Evolutionary conservation across 1,140 invertebrate genomes (phyloP), one percentile per base, ranked within the genome.

Genomic region (Microplitis demolitor): DNA sequence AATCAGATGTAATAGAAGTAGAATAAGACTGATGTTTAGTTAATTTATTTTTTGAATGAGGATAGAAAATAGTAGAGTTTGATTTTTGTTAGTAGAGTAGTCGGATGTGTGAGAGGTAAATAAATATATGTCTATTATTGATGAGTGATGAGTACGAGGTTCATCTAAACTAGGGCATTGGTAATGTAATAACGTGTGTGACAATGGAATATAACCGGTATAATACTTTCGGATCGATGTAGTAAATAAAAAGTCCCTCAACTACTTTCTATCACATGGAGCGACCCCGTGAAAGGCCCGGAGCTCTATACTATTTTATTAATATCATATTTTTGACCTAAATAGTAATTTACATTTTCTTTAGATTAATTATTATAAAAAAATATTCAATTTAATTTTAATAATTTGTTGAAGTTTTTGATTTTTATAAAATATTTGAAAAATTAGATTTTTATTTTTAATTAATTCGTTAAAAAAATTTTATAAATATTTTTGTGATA

Each of bases 201-300:
- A 45, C 16, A 35, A 35, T 64, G 31, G 14, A 9, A 64, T 50
- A 50, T 6, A 35, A 50, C 35, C 13, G n/a, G 74, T 63, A 78
- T 62, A 69, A 62, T 61, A 60, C 50, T 73, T 66, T 67, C 45
- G 66, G 63, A 77, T 75, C 61, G 5, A 45, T 45, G 6, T 45
- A 45, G 39, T 45, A 45, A 34, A 63, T 63, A 64, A 76, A 58
- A 78, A 80, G 74, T 75, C 69, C 77, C 37, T 74, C 76, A 62
- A 73, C 80, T 71, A 78, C 80, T 80, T 80, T 80, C 79, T 78
- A 80, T 50, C 51, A 45, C 39, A 45, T 39, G 33, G 31, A 14
- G 24, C 35, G 60, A 39, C 39, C 37, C 53, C 61, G 63, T 56
- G 14, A 24, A 54, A 68, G 6, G 53, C 9, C 9, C 24, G 11